These are phyloP conservation scores for Hipparchia semele DNA, from an alignment of 2,888 invertebrate species.

Conservation along the genomic window DNA sequence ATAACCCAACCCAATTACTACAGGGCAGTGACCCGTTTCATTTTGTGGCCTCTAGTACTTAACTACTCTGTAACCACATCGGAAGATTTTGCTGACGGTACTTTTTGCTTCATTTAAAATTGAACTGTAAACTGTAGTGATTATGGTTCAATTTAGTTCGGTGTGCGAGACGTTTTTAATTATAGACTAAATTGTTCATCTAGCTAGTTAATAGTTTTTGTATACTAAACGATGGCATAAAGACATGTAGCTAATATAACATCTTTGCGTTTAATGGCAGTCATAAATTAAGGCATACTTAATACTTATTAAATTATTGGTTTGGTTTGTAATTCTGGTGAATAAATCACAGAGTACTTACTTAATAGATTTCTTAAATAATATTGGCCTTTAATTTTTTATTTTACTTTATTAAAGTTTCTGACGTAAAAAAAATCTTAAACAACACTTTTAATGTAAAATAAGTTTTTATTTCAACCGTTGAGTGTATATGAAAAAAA, in stretches of 20 bases:
- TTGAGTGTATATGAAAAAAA: too few relatives aligned
- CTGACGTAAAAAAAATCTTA: too few relatives aligned
- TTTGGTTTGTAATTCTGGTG: not conserved
- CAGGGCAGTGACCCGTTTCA: conserved; percentile 38
- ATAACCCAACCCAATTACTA: conserved; percentile 44
- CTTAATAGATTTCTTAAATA: not conserved
- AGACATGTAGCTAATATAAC: not conserved
- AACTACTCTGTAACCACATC: conserved; percentile 10
- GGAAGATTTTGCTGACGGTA: conserved; percentile 19
- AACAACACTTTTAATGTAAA: too few relatives aligned
- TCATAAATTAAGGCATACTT: not conserved
- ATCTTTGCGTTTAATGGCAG: not conserved
- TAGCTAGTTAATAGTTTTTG: conserved; percentile 8
- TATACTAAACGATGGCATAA: conserved; percentile 12
- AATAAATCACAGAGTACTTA: not conserved
- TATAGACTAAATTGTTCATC: conserved; percentile 15
- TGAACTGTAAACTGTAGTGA: not conserved
- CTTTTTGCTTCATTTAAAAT: not conserved
- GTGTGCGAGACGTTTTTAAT: conserved; percentile 3
- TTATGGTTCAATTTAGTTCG: conserved; percentile 1
- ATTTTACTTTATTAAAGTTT: not conserved
- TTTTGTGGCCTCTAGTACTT: conserved; percentile 15
- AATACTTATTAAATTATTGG: not conserved
- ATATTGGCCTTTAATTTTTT: too few relatives aligned
- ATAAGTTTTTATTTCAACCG: too few relatives aligned